Percentiles rank a stretch among this genome's conserved stretches.
phyloP scores from a whole-genome alignment of 2,113 vertebrate genomes.

The Podarcis raffonei region DNA sequence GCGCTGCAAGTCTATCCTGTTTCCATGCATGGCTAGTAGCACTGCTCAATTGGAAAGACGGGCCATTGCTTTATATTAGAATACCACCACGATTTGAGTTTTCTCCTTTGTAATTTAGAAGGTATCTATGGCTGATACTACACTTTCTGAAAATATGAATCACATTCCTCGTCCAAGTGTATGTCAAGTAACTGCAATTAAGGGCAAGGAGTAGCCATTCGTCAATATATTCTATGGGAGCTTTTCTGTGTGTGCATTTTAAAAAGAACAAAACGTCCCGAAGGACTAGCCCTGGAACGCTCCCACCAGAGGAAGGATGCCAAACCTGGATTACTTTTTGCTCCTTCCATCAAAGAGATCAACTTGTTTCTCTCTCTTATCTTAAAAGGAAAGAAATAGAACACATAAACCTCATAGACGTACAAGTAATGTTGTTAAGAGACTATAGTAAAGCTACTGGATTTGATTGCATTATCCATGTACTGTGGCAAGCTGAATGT shows the following conservation, averaged over 20 bases:
- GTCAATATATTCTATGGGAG: not conserved
- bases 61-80: not conserved
- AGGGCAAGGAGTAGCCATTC: constrained; percentile 15
- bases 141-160: not conserved
- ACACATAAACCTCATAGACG: constrained; percentile 45
- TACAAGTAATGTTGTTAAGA: constrained; percentile 57
- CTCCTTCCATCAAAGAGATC: constrained; percentile 35
- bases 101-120: not conserved
- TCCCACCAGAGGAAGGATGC: not conserved
- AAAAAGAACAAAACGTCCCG: not conserved
- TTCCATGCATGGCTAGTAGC: not conserved
- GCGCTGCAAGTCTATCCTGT: not conserved
- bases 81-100: too few relatives aligned
- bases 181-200: not conserved
- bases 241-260: not conserved
- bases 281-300: not conserved
- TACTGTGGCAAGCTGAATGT: constrained; percentile 75
- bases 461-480: constrained; percentile 75
- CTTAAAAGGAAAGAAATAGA: constrained; percentile 47
- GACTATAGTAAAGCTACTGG: constrained; percentile 71
- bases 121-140: not conserved
- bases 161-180: not conserved
- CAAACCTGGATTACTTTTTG: constrained; percentile 1
- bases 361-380: constrained; percentile 61
- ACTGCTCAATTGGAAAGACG: not conserved